Percentiles rank a stretch among this genome's conserved stretches.
Evolutionary conservation across 2,797 vertebrate species (phyloP).

Genomic region (Remorina albescens): DNA sequence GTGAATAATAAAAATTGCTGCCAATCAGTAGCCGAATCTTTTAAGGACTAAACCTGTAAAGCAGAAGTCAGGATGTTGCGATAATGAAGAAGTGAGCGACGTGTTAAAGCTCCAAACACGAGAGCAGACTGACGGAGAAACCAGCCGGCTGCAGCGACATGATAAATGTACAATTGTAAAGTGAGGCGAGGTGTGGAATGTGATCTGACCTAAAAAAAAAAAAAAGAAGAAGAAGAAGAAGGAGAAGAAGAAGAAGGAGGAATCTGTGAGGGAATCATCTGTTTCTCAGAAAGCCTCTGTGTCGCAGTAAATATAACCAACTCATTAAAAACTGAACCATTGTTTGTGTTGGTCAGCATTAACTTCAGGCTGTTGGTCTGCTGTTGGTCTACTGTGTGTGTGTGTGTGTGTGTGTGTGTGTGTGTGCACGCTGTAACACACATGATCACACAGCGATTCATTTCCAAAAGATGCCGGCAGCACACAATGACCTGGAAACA

Average conservation of each 20-base stretch:
- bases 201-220: constrained; percentile 36
- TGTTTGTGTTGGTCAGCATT: constrained; percentile 21
- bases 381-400: no score
- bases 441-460: neutral
- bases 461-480: constrained; percentile 22
- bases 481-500: constrained; percentile 44
- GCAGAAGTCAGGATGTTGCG: neutral
- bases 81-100: neutral
- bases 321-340: constrained; percentile 1
- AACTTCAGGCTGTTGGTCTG: no score
- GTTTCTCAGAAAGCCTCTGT: constrained; percentile 20
- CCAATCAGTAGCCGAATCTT: neutral
- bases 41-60: neutral
- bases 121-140: constrained; percentile 28
- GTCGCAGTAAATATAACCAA: constrained; percentile 28
- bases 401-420: constrained; percentile 18
- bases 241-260: neutral
- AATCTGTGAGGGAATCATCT: constrained; percentile 33
- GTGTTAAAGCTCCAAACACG: neutral
- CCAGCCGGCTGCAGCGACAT: constrained; percentile 36
- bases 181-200: constrained; percentile 66
- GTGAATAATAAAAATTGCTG: neutral
- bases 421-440: constrained; percentile 12
- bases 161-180: constrained; percentile 71
- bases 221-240: neutral